These are phyloP conservation scores for Mesocricetus auratus DNA, from an alignment of 2,113 vertebrate species.

Conservation along the genomic window DNA sequence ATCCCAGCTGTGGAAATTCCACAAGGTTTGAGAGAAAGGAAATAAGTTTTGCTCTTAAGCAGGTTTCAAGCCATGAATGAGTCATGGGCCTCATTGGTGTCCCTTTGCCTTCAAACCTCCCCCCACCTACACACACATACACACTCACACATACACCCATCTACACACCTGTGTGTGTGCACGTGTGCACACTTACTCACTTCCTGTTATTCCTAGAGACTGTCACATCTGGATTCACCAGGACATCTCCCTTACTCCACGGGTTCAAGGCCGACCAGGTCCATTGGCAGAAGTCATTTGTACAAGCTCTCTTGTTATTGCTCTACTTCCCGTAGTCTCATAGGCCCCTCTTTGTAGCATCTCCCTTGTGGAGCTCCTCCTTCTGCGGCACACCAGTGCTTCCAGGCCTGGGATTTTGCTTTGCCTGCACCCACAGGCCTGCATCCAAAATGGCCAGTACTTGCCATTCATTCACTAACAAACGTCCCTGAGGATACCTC, in stretches of 20 bases:
- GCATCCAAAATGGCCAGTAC: not conserved
- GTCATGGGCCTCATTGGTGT: not conserved
- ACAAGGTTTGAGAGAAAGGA: conserved; percentile 24
- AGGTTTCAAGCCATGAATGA: conserved; percentile 57
- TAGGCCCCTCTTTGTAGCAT: not conserved
- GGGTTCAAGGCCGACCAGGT: not conserved
- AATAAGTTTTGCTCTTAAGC: conserved; percentile 15
- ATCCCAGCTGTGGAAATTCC: conserved; percentile 63
- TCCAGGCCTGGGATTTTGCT: no score
- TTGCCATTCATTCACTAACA: not conserved
- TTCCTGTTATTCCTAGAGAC: not conserved
- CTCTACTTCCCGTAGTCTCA: accelerated
- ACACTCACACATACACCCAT: not conserved
- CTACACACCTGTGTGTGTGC: no score
- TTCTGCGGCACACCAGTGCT: accelerated
- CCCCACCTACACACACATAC: not conserved
- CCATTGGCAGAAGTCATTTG: accelerated
- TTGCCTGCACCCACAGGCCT: not conserved
- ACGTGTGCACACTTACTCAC: not conserved
- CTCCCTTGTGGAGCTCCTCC: accelerated
- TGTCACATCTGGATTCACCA: not conserved
- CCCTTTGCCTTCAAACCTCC: not conserved
- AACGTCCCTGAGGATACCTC: not conserved
- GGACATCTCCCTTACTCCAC: not conserved
- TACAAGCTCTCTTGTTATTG: accelerated